These are phyloP conservation scores for Tetragonula carbonaria DNA, from an alignment of 2,888 invertebrate genomes.

Conservation along the genomic window DNA sequence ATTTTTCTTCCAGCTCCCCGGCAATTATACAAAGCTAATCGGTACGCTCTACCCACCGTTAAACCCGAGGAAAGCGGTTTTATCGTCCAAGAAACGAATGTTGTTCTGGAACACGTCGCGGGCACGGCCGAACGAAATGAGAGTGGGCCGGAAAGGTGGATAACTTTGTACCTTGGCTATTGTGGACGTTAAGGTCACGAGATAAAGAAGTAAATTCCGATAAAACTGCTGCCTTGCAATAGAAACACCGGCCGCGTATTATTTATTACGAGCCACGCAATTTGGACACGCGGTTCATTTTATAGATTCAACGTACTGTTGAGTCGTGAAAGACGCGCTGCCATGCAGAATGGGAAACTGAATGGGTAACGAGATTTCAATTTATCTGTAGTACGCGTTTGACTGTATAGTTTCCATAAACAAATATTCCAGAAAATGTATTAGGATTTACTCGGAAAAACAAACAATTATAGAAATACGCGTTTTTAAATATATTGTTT, in stretches of 20 bases:
- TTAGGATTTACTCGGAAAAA: too few relatives aligned
- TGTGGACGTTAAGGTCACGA: neutral
- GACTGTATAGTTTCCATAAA: too few relatives aligned
- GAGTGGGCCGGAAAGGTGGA: too few relatives aligned
- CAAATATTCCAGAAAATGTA: too few relatives aligned
- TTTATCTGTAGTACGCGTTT: too few relatives aligned
- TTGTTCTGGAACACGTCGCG: neutral
- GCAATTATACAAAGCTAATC: slow-evolving; percentile 45
- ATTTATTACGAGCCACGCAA: neutral
- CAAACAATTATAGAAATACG: too few relatives aligned
- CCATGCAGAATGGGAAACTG: too few relatives aligned
- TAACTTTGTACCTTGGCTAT: neutral
- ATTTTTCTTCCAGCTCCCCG: slow-evolving; percentile 33
- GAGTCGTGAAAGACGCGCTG: too few relatives aligned
- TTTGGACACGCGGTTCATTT: neutral
- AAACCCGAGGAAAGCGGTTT: slow-evolving; percentile 21
- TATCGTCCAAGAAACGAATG: slow-evolving; percentile 9
- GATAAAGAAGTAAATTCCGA: neutral
- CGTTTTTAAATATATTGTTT: too few relatives aligned
- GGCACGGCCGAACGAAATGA: neutral
- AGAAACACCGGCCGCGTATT: neutral
- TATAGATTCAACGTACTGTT: neutral
- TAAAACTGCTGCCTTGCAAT: neutral
- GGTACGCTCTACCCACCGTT: slow-evolving; percentile 7
- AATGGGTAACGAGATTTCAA: too few relatives aligned